A percentile compares a stretch with the other conserved stretches of the same genome.
Conservation (phyloP, 2,797 vertebrate genomes). For the Phataginus tricuspis region DNA sequence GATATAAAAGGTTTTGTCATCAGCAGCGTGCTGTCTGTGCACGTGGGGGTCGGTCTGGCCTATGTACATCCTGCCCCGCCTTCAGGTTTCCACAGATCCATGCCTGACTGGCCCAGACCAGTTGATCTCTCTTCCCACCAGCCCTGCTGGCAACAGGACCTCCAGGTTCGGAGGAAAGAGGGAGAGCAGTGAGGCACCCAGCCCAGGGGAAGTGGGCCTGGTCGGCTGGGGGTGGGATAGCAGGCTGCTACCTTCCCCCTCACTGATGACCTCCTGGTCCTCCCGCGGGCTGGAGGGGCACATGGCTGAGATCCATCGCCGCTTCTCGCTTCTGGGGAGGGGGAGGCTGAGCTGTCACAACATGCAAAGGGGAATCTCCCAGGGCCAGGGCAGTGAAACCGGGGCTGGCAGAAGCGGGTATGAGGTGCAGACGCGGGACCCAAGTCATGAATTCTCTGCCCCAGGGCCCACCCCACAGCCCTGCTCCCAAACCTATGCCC, state of each 20-base stretch:
- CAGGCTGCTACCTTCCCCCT: slow-evolving; percentile 88
- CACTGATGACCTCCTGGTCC: slow-evolving; percentile 88
- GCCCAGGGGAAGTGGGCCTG: slow-evolving; percentile 50
- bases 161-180: not conserved
- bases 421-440: not conserved
- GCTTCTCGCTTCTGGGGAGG: slow-evolving; percentile 91
- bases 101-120: not conserved
- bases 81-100: not conserved
- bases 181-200: rapidly evolving
- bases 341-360: not conserved
- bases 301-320: slow-evolving; percentile 95
- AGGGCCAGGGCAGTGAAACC: not conserved
- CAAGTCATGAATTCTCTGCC: not conserved
- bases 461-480: not conserved
- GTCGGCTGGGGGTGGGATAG: slow-evolving; percentile 81
- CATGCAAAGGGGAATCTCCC: not conserved
- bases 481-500: not conserved
- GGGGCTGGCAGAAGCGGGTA: not conserved
- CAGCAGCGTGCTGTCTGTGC: not conserved
- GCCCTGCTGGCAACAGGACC: not conserved
- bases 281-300: slow-evolving; percentile 88
- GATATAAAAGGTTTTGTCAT: not conserved
- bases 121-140: not conserved
- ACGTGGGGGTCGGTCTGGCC: rapidly evolving
- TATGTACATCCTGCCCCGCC: not conserved